A percentile compares a stretch with the other conserved stretches of the same genome.
Evolutionary conservation across 2,797 vertebrate genomes (phyloP).

Genomic region (Hoplostethus mediterraneus): DNA sequence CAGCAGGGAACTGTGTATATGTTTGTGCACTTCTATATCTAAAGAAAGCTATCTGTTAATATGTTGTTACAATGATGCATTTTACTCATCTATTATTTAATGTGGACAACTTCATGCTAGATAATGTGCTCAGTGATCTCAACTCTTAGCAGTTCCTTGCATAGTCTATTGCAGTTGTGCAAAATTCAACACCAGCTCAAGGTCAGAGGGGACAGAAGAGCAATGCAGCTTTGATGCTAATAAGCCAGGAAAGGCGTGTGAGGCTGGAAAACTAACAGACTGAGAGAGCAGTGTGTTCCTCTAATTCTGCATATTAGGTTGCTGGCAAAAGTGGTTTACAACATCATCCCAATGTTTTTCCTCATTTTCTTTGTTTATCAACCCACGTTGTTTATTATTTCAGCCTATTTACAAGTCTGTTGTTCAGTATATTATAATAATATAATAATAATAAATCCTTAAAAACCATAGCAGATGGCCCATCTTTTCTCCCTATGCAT

Average conservation of each 20-base stretch:
- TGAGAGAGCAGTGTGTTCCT: conserved; percentile 1
- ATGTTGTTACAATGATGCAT: background rate
- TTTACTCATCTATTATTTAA: background rate
- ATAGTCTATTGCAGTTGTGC: conserved; percentile 23
- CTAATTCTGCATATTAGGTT: background rate
- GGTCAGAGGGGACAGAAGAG: conserved; percentile 7
- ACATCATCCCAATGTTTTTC: background rate
- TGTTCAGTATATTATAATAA: conserved; percentile 9
- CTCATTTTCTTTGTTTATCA: background rate
- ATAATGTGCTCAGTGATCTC: background rate
- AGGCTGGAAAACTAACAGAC: conserved; percentile 1
- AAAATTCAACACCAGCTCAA: conserved; percentile 42
- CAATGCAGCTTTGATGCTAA: conserved; percentile 19
- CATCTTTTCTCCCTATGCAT: conserved; percentile 27
- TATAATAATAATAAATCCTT: conserved; percentile 33
- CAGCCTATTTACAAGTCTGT: background rate
- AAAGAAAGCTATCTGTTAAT: background rate
- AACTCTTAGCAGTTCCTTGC: conserved; percentile 1
- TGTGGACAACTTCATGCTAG: too few relatives aligned
- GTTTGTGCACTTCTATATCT: background rate
- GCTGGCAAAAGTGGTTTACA: background rate
- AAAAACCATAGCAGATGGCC: conserved; percentile 41
- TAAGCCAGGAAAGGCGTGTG: conserved; percentile 13
- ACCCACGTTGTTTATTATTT: conserved; percentile 6
- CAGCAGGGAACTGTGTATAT: background rate